Conservation (phyloP, 1,140 invertebrate genomes). For the Lasioglossum albipes region DNA sequence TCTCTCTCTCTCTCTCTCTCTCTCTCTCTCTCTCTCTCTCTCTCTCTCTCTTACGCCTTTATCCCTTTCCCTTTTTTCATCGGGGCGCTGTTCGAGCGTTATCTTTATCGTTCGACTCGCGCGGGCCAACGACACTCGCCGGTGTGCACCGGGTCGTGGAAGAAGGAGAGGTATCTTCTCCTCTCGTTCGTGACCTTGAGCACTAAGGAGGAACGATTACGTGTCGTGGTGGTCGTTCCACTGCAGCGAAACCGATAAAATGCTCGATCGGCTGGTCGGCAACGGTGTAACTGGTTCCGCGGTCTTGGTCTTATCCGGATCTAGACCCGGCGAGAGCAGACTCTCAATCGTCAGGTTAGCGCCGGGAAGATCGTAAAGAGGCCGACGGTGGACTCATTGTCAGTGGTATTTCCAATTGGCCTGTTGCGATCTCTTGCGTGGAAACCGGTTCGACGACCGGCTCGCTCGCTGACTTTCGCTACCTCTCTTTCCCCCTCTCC, state of each 20-base stretch:
- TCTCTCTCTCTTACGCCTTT: background rate
- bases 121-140: background rate
- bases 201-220: slow-evolving; percentile 16
- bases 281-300: slow-evolving; percentile 3
- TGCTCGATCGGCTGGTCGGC: background rate
- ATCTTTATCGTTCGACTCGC: background rate
- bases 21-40: background rate
- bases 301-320: slow-evolving; percentile 45
- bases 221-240: background rate
- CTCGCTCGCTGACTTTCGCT: slow-evolving; percentile 27
- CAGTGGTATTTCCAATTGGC: slow-evolving; percentile 68
- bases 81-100: slow-evolving; percentile 9
- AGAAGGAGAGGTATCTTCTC: too few species aligned
- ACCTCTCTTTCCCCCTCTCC: slow-evolving; percentile 15
- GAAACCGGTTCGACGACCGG: slow-evolving; percentile 66
- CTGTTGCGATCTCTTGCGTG: slow-evolving; percentile 57
- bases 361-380: slow-evolving; percentile 55
- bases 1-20: background rate
- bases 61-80: slow-evolving; percentile 37
- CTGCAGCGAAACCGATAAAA: slow-evolving; percentile 3
- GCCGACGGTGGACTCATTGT: slow-evolving; percentile 56
- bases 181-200: slow-evolving; percentile 24
- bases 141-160: background rate
- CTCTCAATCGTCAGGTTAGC: slow-evolving; percentile 28
- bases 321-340: background rate